phyloP scores from a whole-genome alignment of 1,140 invertebrate species.

The Aphidius ervi region DNA sequence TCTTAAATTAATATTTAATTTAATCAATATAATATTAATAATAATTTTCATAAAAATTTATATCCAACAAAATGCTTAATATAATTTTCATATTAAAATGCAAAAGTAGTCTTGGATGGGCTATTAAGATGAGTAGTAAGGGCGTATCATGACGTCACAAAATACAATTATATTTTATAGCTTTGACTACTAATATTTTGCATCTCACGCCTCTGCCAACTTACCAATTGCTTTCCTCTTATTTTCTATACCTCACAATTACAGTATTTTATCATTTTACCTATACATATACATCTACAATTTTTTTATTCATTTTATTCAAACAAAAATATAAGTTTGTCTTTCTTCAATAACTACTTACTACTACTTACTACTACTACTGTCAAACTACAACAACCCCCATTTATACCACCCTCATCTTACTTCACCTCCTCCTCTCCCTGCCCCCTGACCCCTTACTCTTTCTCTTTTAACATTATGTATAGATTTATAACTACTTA shows the following conservation, averaged over 20 bases:
- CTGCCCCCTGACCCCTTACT: conserved; percentile 15
- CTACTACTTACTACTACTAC: conserved; percentile 12
- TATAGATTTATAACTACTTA: conserved; percentile 56
- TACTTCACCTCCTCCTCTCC: conserved; percentile 28
- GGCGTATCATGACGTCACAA: conserved; percentile 46
- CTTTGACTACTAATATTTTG: conserved; percentile 21
- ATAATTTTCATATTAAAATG: conserved; percentile 55
- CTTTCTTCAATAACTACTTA: no score
- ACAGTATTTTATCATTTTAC: no score
- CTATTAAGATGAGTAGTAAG: conserved; percentile 25
- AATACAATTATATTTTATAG: conserved; percentile 55
- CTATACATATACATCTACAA: no score
- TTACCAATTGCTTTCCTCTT: conserved; percentile 36
- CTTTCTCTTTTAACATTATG: conserved; percentile 33
- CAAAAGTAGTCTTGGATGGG: conserved; percentile 36
- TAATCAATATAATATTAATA: no score
- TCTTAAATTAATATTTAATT: no score
- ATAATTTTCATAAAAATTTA: no score
- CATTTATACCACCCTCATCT: conserved; percentile 23
- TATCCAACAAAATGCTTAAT: background rate
- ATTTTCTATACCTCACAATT: conserved; percentile 8
- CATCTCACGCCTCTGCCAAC: conserved; percentile 6
- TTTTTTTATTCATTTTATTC: no score
- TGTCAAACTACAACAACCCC: conserved; percentile 18
- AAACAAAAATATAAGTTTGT: no score